Evolutionary conservation across 2,888 invertebrate species (phyloP).

Genomic region (Coenonympha glycerion): DNA sequence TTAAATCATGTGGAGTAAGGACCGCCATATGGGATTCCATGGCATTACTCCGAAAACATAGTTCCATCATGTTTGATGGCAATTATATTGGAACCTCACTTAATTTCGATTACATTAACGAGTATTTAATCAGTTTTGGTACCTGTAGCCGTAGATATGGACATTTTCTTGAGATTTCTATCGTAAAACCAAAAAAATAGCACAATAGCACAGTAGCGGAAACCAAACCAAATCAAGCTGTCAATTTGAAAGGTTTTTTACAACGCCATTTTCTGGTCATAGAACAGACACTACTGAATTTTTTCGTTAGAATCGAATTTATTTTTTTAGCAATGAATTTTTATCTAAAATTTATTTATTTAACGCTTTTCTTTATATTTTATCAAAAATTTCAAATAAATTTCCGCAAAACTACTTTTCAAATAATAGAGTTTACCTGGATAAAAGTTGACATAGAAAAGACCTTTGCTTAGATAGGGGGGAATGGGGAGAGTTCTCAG

Average conservation of each 20-base stretch:
- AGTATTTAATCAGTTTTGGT: slow-evolving; percentile 41
- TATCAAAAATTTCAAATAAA: not conserved
- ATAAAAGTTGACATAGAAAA: slow-evolving; percentile 35
- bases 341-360: not conserved
- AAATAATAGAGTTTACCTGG: not conserved
- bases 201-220: slow-evolving; percentile 75
- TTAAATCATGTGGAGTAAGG: slow-evolving; percentile 73
- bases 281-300: slow-evolving; percentile 28
- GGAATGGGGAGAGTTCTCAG: slow-evolving; percentile 56
- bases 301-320: too few species aligned
- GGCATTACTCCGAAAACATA: slow-evolving; percentile 72
- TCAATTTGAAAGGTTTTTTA: slow-evolving; percentile 66
- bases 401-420: not conserved
- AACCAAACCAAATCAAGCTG: slow-evolving; percentile 77
- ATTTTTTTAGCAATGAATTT: too few species aligned
- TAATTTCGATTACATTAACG: slow-evolving; percentile 35
- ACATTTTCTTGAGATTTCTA: slow-evolving; percentile 64
- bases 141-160: slow-evolving; percentile 73
- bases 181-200: slow-evolving; percentile 70
- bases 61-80: slow-evolving; percentile 58
- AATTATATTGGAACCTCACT: slow-evolving; percentile 40
- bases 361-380: not conserved
- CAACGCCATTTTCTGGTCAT: slow-evolving; percentile 45
- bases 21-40: slow-evolving; percentile 77
- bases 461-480: slow-evolving; percentile 54